phyloP scores from a whole-genome alignment of 2,113 vertebrate genomes.

The Oxygymnocypris stewartii region DNA sequence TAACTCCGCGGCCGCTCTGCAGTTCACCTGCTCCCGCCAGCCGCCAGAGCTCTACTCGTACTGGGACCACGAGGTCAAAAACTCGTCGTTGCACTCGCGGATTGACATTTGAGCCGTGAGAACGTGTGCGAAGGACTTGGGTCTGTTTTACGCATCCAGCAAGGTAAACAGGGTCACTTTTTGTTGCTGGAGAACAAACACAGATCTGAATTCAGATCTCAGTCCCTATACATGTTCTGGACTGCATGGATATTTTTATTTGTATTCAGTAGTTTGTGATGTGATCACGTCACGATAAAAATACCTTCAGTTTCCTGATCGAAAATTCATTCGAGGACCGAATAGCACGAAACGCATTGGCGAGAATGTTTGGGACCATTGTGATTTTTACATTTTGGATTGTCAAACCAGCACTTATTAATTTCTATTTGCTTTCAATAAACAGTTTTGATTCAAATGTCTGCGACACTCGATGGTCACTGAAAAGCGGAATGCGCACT shows the following conservation, averaged over 20 bases:
- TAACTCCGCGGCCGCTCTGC: slow-evolving; percentile 72
- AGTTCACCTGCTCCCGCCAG: slow-evolving; percentile 84
- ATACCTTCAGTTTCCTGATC: neutral
- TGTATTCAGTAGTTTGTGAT: neutral
- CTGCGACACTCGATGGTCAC: neutral
- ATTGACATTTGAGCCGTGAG: slow-evolving; percentile 52
- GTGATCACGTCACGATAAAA: neutral
- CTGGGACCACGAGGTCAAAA: slow-evolving; percentile 86
- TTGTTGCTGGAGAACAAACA: neutral
- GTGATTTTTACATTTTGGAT: slow-evolving; percentile 8
- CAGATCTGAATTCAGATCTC: neutral
- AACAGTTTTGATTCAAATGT: slow-evolving; percentile 18
- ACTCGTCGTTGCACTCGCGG: slow-evolving; percentile 75
- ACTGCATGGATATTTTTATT: neutral
- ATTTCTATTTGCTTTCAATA: slow-evolving; percentile 22
- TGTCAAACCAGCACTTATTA: slow-evolving; percentile 35
- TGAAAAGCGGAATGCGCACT: too few species aligned
- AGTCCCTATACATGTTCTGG: neutral
- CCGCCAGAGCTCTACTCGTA: slow-evolving; percentile 86
- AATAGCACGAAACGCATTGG: too few species aligned
- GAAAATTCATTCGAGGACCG: neutral
- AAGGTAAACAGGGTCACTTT: slow-evolving; percentile 26
- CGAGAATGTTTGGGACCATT: slow-evolving; percentile 12
- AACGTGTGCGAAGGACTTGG: too few species aligned
- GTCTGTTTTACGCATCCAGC: neutral